These are phyloP conservation scores for Hirundichthys speculiger DNA, from an alignment of 2,113 vertebrate genomes.

Conservation along the genomic window DNA sequence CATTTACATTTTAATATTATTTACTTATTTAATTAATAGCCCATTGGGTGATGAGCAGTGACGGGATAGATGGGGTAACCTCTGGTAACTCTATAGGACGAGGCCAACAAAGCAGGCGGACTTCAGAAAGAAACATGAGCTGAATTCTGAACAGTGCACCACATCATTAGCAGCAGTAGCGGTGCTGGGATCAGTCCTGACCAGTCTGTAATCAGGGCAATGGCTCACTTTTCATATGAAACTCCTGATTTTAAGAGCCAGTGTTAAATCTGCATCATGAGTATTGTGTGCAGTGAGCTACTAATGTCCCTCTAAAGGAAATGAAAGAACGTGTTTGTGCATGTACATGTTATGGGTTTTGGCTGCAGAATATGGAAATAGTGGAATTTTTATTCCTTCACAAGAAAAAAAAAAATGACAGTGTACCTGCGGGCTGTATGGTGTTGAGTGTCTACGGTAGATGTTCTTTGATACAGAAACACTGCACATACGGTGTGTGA, in stretches of 20 bases:
- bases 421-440: no score
- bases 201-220: background rate
- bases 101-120: background rate
- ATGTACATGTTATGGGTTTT: no score
- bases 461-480: background rate
- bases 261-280: background rate
- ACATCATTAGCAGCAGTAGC: background rate
- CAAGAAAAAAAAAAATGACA: no score
- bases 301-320: no score
- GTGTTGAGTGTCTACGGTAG: background rate
- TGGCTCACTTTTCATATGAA: background rate
- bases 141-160: background rate
- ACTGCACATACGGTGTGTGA: no score
- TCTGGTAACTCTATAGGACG: background rate
- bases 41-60: background rate
- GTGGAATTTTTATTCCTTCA: no score
- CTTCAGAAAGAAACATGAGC: background rate
- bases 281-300: no score
- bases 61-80: background rate
- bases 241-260: background rate
- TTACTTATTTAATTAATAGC: constrained; percentile 1
- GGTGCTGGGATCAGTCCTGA: background rate
- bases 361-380: no score
- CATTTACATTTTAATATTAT: constrained; percentile 4
- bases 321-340: no score